Evolutionary conservation across 2,113 vertebrate species (phyloP), one percentile per base, ranked within the genome.

Genomic region (Rhadina sibilatrix): DNA sequence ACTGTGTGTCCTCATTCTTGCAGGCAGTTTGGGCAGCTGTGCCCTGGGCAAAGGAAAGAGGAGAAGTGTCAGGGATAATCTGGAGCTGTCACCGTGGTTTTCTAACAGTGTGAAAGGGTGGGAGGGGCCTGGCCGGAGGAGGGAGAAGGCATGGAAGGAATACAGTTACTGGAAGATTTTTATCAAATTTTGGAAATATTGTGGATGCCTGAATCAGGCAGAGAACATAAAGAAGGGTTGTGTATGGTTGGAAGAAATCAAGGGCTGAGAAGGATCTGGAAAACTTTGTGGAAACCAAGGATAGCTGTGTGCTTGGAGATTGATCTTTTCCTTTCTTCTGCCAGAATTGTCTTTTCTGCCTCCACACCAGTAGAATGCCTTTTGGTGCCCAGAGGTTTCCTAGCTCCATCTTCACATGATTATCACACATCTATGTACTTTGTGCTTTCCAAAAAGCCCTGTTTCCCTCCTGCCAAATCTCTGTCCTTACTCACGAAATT

Each of bases 61-160:
- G 22, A 40, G 23, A 71, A 8, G 27, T 69, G 6, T 38, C 14
- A 50, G 9, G 25, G 16, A 5, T 27, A 33, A 82, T 40, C 33
- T 75, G 35, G 30, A 38, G 8, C 4, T 35, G 42, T 54, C 4
- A 3, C 9, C 0, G 0, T 52, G 28, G 10, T 40, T 84, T 74
- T 61, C 31, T 11, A 40, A 21, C 12, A 15, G 20, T 10, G 31
- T 1, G 0, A 70, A 92, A 70, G 5, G 30, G 6, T n/a, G 16
- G 0, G 0, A 68, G 9, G 12, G 8, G 3, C 24, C 37, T 87
- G 47, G 22, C 9, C 14, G 44, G 12, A 17, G 25, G 25, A 54
- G 3, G 20, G 2, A 84, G 28, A 69, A 30, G 25, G 10, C 7
- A 37, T 27, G 21, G 60, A 46, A 71, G 31, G 28, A 80, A 77